phyloP scores from a whole-genome alignment of 2,797 vertebrate genomes.

The Onychomys leucogaster region DNA sequence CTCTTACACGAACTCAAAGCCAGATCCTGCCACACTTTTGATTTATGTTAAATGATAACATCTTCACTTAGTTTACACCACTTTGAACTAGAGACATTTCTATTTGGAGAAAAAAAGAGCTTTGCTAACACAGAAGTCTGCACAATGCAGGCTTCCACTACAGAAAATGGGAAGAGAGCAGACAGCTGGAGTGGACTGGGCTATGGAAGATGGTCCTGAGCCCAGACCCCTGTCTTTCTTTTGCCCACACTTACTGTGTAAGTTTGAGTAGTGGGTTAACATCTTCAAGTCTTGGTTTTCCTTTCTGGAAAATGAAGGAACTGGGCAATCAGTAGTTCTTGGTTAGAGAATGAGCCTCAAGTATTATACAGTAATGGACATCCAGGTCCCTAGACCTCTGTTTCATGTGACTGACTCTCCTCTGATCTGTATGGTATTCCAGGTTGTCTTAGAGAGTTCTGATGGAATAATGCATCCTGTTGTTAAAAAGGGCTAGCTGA shows the following conservation, averaged over 20 bases:
- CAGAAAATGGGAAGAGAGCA: background rate
- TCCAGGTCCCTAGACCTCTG: background rate
- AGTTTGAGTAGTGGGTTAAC: background rate
- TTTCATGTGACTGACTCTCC: background rate
- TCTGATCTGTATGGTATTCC: background rate
- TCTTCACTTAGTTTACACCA: slow-evolving; percentile 35
- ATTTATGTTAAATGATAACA: background rate
- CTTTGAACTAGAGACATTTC: slow-evolving; percentile 27
- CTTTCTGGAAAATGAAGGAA: slow-evolving; percentile 24
- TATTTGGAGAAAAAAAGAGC: background rate
- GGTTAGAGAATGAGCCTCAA: background rate
- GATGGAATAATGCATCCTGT: background rate
- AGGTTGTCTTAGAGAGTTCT: background rate
- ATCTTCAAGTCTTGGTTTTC: background rate
- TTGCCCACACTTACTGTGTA: background rate
- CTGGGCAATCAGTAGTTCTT: background rate
- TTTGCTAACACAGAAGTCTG: background rate
- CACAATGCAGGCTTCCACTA: background rate
- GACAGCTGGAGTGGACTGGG: background rate
- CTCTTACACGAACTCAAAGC: background rate
- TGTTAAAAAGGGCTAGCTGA: slow-evolving; percentile 25
- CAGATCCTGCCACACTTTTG: background rate
- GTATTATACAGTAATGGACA: fast-evolving
- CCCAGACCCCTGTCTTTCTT: background rate
- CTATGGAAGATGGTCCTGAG: background rate